These are phyloP conservation scores for Aix galericulata DNA, from an alignment of 2,113 vertebrate species.

Conservation along the genomic window DNA sequence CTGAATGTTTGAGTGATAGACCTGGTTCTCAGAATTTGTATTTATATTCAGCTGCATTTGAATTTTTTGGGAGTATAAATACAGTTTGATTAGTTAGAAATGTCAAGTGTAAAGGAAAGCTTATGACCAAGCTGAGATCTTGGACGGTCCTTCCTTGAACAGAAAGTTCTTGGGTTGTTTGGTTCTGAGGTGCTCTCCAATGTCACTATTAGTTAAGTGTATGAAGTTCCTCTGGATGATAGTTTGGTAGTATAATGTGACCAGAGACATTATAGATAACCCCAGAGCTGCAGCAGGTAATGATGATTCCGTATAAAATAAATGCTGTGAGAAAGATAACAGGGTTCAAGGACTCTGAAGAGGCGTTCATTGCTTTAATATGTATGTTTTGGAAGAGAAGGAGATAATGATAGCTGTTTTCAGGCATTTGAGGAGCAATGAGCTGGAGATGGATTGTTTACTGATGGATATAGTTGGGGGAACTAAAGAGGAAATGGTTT, in stretches of 20 bases:
- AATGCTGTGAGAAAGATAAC: neutral
- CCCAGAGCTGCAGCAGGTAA: neutral
- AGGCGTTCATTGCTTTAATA: neutral
- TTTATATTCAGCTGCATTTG: neutral
- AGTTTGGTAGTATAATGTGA: neutral
- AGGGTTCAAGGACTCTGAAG: slow-evolving; percentile 13
- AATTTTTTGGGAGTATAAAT: neutral
- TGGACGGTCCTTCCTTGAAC: neutral
- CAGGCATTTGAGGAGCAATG: neutral
- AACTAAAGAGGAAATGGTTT: slow-evolving; percentile 57
- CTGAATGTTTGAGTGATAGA: neutral
- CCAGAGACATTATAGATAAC: neutral
- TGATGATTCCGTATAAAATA: neutral
- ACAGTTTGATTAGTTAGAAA: neutral
- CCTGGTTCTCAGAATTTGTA: neutral
- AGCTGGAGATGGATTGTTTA: slow-evolving; percentile 40
- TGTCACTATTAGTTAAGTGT: neutral
- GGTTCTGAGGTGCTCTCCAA: neutral
- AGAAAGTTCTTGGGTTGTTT: neutral
- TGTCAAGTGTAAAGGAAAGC: neutral
- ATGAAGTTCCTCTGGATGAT: neutral
- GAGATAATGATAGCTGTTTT: slow-evolving; percentile 31
- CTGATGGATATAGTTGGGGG: slow-evolving; percentile 29
- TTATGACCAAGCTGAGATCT: neutral
- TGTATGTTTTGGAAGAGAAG: neutral